Evolutionary conservation across 2,113 vertebrate genomes (phyloP), one percentile per base, ranked within the genome.

Genomic region (Xyliphius kryptos): DNA sequence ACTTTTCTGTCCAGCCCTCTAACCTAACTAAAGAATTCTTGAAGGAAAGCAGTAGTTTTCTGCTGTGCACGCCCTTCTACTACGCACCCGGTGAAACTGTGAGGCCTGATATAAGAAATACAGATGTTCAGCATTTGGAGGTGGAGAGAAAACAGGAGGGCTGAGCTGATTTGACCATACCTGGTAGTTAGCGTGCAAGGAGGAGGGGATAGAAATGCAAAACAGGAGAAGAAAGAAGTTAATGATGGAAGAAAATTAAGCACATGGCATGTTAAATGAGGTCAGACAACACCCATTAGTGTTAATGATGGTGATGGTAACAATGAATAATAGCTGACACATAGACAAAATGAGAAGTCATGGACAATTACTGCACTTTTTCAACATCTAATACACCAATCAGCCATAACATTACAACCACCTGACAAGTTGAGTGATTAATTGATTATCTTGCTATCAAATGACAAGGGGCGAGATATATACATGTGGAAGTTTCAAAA

Each of bases 41-140:
- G 47, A 22, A 14, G 15, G 15, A 61, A 61, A 32, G 44, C 22
- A 75, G n/a, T n/a, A n/a, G n/a, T n/a, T n/a, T n/a, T n/a, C n/a
- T n/a, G n/a, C n/a, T n/a, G n/a, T n/a, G n/a, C 56, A 79, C 56
- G n/a, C n/a, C 57, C 46, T 17, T 56, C 22, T 44, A 76, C 17
- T 43, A 52, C n/a, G 58, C 56, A 53, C 59, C 50, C 38, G 12
- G 47, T 56, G 64, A 64, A 82, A 75, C 70, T 82, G 80, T 40
- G 81, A 81, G 11, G 82, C 76, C 78, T 87, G 85, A 86, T 85
- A 88, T 68, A 85, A 82, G 78, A 87, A 88, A 80, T 81, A 85
- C 36, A 88, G 85, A 22, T 88, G 82, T 75, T 87, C 87, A 69
- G 81, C 83, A 68, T 85, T 86, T 80, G 86, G 68, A 76, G 87